Percentiles rank a stretch among this genome's conserved stretches.
Evolutionary conservation across 2,888 invertebrate species (phyloP).

Genomic region (Erebia epiphron): DNA sequence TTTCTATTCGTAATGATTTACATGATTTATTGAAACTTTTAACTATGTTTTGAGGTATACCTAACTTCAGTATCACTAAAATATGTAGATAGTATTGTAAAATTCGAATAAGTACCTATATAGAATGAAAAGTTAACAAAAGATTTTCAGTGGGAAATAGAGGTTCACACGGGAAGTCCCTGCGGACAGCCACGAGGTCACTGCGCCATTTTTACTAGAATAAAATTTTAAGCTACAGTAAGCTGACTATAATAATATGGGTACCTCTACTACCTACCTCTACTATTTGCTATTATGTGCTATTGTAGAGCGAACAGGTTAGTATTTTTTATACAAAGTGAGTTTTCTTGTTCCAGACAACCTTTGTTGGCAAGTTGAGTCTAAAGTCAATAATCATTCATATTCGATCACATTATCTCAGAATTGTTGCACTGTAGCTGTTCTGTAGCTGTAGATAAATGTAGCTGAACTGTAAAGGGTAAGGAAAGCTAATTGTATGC

Average conservation of each 20-base stretch:
- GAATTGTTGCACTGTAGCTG: no score
- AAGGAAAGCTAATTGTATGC: not conserved
- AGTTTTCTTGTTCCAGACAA: not conserved
- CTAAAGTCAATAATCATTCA: no score
- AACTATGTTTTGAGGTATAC: not conserved
- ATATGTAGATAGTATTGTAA: not conserved
- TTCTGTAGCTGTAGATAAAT: not conserved
- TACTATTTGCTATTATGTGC: no score
- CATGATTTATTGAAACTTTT: not conserved
- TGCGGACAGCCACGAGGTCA: constrained; percentile 11
- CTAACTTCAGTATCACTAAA: not conserved
- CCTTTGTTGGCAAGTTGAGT: no score
- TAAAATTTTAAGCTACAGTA: constrained; percentile 12
- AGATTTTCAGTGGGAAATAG: constrained; percentile 12
- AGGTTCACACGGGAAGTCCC: constrained; percentile 7
- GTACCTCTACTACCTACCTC: no score
- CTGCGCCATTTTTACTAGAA: constrained; percentile 11
- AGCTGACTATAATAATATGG: not conserved
- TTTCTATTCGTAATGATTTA: not conserved
- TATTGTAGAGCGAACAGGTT: not conserved
- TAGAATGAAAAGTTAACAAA: constrained; percentile 8
- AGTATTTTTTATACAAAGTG: not conserved
- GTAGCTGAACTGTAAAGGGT: not conserved
- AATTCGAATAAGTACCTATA: not conserved
- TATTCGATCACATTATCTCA: no score